Conservation (phyloP, 2,113 vertebrate species). For the Onychorhynchus coronatus region DNA sequence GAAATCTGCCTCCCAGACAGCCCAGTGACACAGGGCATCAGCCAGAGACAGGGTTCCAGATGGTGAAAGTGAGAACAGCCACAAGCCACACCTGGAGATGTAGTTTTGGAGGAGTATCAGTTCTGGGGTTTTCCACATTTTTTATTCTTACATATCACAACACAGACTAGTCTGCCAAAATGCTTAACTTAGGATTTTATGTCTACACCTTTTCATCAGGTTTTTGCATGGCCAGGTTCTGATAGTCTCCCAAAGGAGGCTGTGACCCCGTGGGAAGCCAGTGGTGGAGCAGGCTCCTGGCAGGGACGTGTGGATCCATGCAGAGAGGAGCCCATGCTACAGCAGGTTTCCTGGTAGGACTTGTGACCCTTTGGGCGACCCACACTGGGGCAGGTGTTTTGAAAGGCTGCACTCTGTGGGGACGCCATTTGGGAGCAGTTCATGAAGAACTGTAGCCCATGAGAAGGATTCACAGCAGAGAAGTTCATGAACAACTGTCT, state of each 20-base stretch:
- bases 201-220: too few relatives aligned
- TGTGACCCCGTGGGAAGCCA: rapidly evolving
- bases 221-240: background rate
- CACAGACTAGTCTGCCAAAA: background rate
- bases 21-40: background rate
- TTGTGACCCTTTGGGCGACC: background rate
- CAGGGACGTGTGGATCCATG: background rate
- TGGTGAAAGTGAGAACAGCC: background rate
- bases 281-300: background rate
- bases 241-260: background rate
- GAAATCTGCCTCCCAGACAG: rapidly evolving
- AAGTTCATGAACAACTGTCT: background rate
- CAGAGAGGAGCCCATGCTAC: background rate
- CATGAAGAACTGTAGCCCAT: background rate
- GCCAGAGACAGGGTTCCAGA: rapidly evolving
- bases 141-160: background rate
- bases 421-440: background rate
- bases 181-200: background rate
- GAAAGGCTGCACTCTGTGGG: background rate
- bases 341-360: background rate
- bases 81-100: background rate
- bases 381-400: background rate
- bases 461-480: background rate
- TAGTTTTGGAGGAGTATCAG: background rate
- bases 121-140: background rate